Evolutionary conservation across 2,113 vertebrate genomes (phyloP).

Genomic region (Labeo catla): DNA sequence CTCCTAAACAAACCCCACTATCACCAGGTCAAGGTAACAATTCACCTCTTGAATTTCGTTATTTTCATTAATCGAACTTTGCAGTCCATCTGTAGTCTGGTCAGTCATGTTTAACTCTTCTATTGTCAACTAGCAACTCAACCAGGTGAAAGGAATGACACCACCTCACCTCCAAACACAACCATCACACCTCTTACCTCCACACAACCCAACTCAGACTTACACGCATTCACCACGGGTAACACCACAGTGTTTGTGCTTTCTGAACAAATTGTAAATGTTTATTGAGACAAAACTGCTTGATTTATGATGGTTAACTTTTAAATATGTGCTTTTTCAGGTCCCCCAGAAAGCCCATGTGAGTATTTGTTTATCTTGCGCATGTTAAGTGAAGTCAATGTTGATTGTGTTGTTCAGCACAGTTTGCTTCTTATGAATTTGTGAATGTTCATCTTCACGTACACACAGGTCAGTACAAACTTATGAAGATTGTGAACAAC

Average conservation of each 20-base stretch:
- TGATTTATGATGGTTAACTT: background rate
- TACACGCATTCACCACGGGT: conserved; percentile 22
- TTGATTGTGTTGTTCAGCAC: background rate
- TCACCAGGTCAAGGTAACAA: no score
- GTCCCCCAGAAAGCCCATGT: accelerated
- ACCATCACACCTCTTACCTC: background rate
- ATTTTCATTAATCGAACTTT: background rate
- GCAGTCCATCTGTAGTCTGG: background rate
- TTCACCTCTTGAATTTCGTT: no score
- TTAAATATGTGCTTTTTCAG: background rate
- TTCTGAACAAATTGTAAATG: background rate
- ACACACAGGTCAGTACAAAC: background rate
- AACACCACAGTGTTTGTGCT: background rate
- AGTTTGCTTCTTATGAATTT: background rate
- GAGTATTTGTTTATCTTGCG: background rate
- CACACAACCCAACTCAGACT: background rate
- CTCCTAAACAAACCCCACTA: no score
- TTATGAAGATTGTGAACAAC: no score
- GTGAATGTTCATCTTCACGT: background rate
- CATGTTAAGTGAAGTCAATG: background rate
- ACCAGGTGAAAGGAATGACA: background rate
- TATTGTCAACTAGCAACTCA: background rate
- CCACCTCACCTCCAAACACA: conserved; percentile 5
- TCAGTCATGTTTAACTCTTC: background rate
- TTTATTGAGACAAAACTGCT: background rate